These are phyloP conservation scores for Drosophila maculinotata DNA, from an alignment of 2,888 invertebrate species.

Conservation along the genomic window DNA sequence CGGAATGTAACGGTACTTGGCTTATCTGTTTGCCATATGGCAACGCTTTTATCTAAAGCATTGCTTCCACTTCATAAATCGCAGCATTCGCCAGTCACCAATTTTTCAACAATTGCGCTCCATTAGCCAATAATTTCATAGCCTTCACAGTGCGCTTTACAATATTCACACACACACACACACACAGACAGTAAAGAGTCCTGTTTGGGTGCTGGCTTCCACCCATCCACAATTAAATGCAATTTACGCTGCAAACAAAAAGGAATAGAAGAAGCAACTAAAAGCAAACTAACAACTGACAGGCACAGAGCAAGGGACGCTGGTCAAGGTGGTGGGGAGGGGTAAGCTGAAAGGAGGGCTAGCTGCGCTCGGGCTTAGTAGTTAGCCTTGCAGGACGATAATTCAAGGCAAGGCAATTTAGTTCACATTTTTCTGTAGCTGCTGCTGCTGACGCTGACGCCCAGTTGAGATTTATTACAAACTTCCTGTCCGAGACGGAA, in stretches of 20 bases:
- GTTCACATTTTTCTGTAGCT: conserved; percentile 35
- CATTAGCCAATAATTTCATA: conserved; percentile 60
- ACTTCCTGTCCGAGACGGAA: conserved; percentile 80
- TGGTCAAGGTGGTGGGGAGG: conserved; percentile 23
- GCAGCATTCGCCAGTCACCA: conserved; percentile 24
- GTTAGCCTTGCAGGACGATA: conserved; percentile 48
- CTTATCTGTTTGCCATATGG: conserved; percentile 19
- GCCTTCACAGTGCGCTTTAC: conserved; percentile 21
- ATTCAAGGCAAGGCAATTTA: conserved; percentile 72
- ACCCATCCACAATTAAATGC: conserved; percentile 64
- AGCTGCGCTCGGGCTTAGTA: neutral
- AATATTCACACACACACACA: conserved; percentile 6
- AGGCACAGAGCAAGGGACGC: conserved; percentile 30
- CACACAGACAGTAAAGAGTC: neutral
- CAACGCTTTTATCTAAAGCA: conserved; percentile 16
- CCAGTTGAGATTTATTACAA: conserved; percentile 72
- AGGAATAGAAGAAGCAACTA: conserved; percentile 23
- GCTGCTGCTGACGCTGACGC: conserved; percentile 9
- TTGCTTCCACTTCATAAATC: conserved; percentile 52
- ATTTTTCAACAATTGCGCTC: conserved; percentile 51
- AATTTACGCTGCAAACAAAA: conserved; percentile 54
- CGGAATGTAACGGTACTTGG: too few relatives aligned
- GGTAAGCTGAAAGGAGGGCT: neutral
- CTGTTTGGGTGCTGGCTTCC: conserved; percentile 14
- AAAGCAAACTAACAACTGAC: conserved; percentile 48